phyloP scores from a whole-genome alignment of 2,797 vertebrate species.

The Holocentrus rufus region DNA sequence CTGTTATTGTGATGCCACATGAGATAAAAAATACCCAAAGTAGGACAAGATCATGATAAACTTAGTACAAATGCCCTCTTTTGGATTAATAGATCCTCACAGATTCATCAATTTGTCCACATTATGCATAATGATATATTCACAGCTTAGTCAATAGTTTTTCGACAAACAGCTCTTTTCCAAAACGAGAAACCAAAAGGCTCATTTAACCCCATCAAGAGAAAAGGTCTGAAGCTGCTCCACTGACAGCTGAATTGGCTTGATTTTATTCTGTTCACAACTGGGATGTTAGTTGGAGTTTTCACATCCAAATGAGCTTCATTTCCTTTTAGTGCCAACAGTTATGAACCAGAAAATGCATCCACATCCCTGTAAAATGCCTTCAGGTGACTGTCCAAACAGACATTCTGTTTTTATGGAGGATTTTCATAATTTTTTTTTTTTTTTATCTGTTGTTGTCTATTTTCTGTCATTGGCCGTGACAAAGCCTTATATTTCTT shows the following conservation, averaged over 20 bases:
- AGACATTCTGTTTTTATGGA: constrained; percentile 1
- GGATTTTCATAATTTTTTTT: constrained; percentile 3
- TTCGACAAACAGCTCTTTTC: too few species aligned
- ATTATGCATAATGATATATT: too few species aligned
- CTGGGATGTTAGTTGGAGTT: constrained; percentile 17
- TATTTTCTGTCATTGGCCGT: not conserved
- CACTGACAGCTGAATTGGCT: constrained; percentile 31
- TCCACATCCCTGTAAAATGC: not conserved
- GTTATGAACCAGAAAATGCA: constrained; percentile 27
- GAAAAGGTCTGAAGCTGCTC: constrained; percentile 18
- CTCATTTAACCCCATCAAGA: constrained; percentile 8
- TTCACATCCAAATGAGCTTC: constrained; percentile 19
- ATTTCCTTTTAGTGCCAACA: constrained; percentile 19
- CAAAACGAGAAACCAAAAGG: too few species aligned
- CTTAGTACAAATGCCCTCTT: too few species aligned
- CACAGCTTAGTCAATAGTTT: too few species aligned
- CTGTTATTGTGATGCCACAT: too few species aligned
- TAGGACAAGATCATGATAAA: too few species aligned
- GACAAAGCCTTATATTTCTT: constrained; percentile 11
- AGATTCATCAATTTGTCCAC: too few species aligned
- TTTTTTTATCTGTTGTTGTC: constrained; percentile 2
- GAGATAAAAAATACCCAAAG: too few species aligned
- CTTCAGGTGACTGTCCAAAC: not conserved
- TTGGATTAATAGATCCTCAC: too few species aligned
- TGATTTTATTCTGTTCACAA: too few species aligned